These are phyloP conservation scores for Rhombomys opimus DNA, from an alignment of 2,113 vertebrate species.

Conservation along the genomic window DNA sequence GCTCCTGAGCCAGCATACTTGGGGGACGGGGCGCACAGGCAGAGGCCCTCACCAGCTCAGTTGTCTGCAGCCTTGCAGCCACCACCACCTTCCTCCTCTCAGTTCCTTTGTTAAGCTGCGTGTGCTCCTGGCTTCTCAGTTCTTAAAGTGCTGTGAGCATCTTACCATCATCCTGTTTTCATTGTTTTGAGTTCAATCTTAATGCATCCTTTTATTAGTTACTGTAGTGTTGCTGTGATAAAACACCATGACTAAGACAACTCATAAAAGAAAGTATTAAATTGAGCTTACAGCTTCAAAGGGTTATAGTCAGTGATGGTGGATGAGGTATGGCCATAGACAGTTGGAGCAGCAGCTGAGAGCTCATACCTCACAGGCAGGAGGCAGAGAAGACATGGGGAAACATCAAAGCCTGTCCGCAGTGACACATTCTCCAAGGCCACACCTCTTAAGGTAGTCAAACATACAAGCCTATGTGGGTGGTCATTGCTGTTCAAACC, in stretches of 20 bases:
- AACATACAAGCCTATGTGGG: background rate
- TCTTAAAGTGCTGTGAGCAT: background rate
- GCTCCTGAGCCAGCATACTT: background rate
- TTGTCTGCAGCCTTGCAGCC: background rate
- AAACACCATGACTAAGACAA: background rate
- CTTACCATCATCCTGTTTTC: background rate
- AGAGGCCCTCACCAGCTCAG: background rate
- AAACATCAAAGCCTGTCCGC: background rate
- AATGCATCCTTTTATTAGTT: background rate
- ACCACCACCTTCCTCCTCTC: too few relatives aligned
- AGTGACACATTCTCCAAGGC: background rate
- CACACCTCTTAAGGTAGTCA: background rate
- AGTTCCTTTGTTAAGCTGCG: background rate
- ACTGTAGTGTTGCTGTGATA: background rate
- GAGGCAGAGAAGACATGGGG: background rate
- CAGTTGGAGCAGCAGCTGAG: background rate
- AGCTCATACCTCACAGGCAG: background rate
- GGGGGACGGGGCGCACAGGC: background rate
- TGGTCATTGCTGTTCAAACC: background rate
- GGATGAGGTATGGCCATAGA: background rate
- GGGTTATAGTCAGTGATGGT: background rate
- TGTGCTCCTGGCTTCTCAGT: background rate
- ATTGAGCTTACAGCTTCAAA: background rate
- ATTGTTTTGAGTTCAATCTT: background rate
- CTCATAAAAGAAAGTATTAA: background rate